A percentile compares a stretch with the other conserved stretches of the same genome.
Conservation (phyloP, 2,888 invertebrate genomes). For the Melieria omissa region DNA sequence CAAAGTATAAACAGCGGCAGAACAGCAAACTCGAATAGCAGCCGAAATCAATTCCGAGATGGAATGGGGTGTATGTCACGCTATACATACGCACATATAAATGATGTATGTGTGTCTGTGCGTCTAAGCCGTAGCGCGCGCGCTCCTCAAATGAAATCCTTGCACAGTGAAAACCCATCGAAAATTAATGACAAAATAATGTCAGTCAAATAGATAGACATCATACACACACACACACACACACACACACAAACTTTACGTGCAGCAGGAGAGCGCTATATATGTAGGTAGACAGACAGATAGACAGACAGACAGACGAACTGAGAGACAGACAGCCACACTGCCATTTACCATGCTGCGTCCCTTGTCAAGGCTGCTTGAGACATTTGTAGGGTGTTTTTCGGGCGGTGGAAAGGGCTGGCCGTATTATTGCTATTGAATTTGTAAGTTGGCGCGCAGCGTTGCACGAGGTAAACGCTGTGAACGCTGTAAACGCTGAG, state of each 20-base stretch:
- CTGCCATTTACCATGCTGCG: conserved; percentile 36
- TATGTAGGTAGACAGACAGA: too few relatives aligned
- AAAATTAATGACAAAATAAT: conserved; percentile 65
- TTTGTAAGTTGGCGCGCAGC: too few relatives aligned
- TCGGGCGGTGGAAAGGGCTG: conserved; percentile 42
- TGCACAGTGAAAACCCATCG: conserved; percentile 30
- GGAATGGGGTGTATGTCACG: too few relatives aligned
- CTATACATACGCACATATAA: background rate
- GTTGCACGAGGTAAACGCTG: too few relatives aligned
- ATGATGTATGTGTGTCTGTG: conserved; percentile 5
- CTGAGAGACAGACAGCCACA: background rate
- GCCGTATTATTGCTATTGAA: background rate
- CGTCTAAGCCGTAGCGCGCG: background rate
- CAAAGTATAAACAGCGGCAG: too few relatives aligned
- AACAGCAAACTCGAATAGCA: too few relatives aligned
- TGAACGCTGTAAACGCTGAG: too few relatives aligned
- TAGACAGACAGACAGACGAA: too few relatives aligned
- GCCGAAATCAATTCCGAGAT: too few relatives aligned
- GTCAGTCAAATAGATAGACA: conserved; percentile 56
- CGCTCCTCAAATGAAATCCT: background rate
- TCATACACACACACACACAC: background rate
- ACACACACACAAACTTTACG: conserved; percentile 2
- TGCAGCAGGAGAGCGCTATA: too few relatives aligned
- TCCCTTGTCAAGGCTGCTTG: conserved; percentile 57
- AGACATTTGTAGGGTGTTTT: conserved; percentile 22